Base-by-base conservation (phyloP, 1,140 invertebrate genomes). In the Ylistrum balloti region DNA sequence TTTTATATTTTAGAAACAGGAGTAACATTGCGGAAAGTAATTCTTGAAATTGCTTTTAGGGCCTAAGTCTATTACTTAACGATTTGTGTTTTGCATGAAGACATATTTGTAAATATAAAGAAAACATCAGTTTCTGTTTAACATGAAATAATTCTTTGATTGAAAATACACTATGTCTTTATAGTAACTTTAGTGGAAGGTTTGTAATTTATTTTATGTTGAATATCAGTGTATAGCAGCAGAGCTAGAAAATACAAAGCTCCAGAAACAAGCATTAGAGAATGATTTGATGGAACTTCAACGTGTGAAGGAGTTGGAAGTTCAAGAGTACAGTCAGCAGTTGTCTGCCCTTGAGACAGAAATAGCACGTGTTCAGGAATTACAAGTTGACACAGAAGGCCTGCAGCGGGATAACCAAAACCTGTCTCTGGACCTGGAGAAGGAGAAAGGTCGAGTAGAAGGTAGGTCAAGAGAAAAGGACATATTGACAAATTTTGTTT, bases 371-470 rank as follows among this genome's bases (percentile, higher is more conserved):
- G 74, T 92, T 10, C 86, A 92, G 85, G 89, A 94, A 13, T 38
- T 92, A 33, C 90, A 93, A 33, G 87, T 88, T 87, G 87, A 94
- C 48, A 88, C 88, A 33, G 33, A 87, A 15, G 92, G 93, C 15
- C 92, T 93, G 20, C 92, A 94, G 32, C 92, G 93, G 85, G 48
- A 86, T 10, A 96, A 93, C 90, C 92, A 95, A 89, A 90, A 95
- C 41, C 90, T 96, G 33, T 91, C 94, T 9, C 88, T 97, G 33
- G 95, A 96, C 35, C 90, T 96, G 38, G 96, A 96, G 89, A 96
- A 95, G 91, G 96, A 96, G 90, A 95, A 94, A 85, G 96, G 96
- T 38, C 94, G 96, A 93, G 92, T 96, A n/a, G 93, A 94, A 92
- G 96, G 96, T 92, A 86, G 32, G 34, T 38, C 5, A 9, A 74